Conservation (phyloP, 2,113 vertebrate species). For the Sterrhoptilus dennistouni region DNA sequence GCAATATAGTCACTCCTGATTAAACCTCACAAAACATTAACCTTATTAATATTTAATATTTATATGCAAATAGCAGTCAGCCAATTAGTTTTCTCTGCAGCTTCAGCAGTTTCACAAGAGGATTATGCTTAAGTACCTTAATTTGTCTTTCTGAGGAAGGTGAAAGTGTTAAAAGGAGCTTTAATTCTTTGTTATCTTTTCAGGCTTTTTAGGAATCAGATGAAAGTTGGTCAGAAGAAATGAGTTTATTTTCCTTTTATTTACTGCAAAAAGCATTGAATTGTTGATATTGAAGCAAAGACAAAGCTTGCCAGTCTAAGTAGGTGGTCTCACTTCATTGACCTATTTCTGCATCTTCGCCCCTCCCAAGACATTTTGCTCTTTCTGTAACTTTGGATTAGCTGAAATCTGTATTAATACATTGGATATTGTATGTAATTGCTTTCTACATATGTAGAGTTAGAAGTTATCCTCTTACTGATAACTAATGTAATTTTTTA, state of each 20-base stretch:
- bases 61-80: not conserved
- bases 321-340: not conserved
- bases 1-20: not conserved
- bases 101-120: slow-evolving; percentile 19
- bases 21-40: not conserved
- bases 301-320: not conserved
- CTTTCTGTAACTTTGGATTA: not conserved
- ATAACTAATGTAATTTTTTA: not conserved
- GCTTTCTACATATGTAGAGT: not conserved
- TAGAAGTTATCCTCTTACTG: not conserved
- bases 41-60: slow-evolving; percentile 37
- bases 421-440: not conserved
- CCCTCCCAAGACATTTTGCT: not conserved
- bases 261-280: not conserved
- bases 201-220: not conserved
- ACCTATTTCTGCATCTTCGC: not conserved
- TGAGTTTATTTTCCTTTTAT: not conserved
- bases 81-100: slow-evolving; percentile 2
- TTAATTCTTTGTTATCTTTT: not conserved
- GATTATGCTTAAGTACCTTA: not conserved
- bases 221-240: not conserved
- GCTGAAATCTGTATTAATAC: not conserved
- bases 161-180: slow-evolving; percentile 21
- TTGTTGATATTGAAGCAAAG: not conserved
- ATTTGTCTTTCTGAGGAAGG: not conserved